phyloP scores from a whole-genome alignment of 2,113 vertebrate genomes.

The Leptobrachium leishanense region DNA sequence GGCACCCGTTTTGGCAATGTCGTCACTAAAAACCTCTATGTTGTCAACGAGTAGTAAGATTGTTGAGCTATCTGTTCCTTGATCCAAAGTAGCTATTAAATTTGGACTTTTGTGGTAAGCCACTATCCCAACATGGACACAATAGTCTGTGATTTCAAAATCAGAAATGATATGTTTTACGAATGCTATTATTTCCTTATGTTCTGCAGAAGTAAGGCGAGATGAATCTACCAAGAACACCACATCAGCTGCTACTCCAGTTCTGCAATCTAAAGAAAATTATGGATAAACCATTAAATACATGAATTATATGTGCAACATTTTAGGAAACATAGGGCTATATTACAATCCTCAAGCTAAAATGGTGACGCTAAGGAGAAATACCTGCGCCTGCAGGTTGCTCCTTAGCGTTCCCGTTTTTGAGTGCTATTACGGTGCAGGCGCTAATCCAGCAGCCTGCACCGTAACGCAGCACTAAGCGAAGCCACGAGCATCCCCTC shows the following conservation, averaged over 20 bases:
- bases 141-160: constrained; percentile 58
- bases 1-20: constrained; percentile 52
- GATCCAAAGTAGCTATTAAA: constrained; percentile 50
- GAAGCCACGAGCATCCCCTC: too few species aligned
- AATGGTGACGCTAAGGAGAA: too few species aligned
- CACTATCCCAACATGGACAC: constrained; percentile 58
- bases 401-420: too few species aligned
- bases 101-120: constrained; percentile 50
- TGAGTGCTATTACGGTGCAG: too few species aligned
- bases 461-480: too few species aligned
- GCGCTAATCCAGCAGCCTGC: too few species aligned
- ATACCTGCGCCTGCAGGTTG: too few species aligned
- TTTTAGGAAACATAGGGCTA: too few species aligned
- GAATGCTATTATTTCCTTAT: constrained; percentile 56
- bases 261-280: constrained; percentile 54
- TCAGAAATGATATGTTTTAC: constrained; percentile 52
- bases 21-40: constrained; percentile 44
- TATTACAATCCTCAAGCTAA: too few species aligned
- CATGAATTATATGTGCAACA: too few species aligned
- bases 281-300: background rate
- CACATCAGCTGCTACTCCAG: constrained; percentile 59
- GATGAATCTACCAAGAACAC: constrained; percentile 65
- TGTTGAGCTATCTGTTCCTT: constrained; percentile 46
- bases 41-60: constrained; percentile 51
- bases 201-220: constrained; percentile 37